Percentiles rank a stretch among this genome's conserved stretches.
Conservation (phyloP, 2,797 vertebrate genomes). For the Crenuchus spilurus region DNA sequence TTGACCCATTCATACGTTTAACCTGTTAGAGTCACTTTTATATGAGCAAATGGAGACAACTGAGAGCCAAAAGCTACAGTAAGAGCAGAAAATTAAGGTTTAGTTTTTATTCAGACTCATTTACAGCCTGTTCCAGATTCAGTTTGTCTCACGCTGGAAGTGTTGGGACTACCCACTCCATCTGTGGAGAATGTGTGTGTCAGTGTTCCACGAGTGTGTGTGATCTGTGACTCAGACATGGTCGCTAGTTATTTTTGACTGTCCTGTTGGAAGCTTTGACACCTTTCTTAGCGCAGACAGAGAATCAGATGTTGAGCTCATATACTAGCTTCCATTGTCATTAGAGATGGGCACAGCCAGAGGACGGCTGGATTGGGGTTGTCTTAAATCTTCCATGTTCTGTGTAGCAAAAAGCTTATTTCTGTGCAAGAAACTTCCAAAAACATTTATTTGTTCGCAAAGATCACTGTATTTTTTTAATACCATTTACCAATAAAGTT, state of each 20-base stretch:
- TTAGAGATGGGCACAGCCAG: not conserved
- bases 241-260: not conserved
- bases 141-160: not conserved
- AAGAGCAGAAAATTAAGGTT: not conserved
- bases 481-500: too few species aligned
- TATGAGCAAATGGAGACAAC: too few species aligned
- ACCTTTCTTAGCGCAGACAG: not conserved
- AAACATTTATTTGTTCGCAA: too few species aligned
- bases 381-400: not conserved
- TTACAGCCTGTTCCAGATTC: not conserved
- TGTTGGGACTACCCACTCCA: not conserved
- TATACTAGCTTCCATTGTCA: not conserved
- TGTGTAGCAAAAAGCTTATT: not conserved
- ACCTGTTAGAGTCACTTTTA: too few species aligned
- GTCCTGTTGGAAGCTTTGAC: constrained; percentile 8
- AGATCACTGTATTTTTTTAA: not conserved
- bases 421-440: too few species aligned
- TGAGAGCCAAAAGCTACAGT: too few species aligned
- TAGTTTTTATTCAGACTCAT: not conserved
- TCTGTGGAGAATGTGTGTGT: constrained; percentile 2
- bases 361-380: not conserved
- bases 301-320: not conserved
- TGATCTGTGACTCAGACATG: constrained; percentile 13
- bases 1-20: too few species aligned
- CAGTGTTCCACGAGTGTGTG: not conserved